Evolutionary conservation across 2,888 invertebrate species (phyloP).

Genomic region (Anthophora plumipes): DNA sequence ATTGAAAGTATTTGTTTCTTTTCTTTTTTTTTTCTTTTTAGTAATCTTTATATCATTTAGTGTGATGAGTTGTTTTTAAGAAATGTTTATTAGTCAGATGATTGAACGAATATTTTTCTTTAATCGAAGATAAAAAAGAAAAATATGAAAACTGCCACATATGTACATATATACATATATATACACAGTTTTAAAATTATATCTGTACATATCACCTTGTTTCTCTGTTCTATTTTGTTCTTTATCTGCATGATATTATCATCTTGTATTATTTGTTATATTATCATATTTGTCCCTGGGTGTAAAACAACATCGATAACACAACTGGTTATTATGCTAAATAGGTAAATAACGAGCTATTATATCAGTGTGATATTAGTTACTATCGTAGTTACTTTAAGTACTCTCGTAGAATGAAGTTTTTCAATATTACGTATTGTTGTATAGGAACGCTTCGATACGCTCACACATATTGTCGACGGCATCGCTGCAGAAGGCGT

Average conservation of each 20-base stretch:
- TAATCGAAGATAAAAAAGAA: not conserved
- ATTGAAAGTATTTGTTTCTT: not conserved
- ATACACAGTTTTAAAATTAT: constrained; percentile 14
- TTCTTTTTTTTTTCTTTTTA: no score
- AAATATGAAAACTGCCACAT: constrained; percentile 5
- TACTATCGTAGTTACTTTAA: not conserved
- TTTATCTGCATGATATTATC: constrained; percentile 52
- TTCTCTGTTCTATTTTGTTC: constrained; percentile 6
- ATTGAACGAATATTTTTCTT: not conserved
- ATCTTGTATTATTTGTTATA: constrained; percentile 47
- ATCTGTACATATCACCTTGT: constrained; percentile 28
- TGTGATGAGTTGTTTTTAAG: not conserved
- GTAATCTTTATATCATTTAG: not conserved
- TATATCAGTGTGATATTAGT: constrained; percentile 12
- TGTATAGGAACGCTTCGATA: constrained; percentile 75
- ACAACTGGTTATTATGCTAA: constrained; percentile 59
- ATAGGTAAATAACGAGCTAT: constrained; percentile 65
- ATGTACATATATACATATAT: constrained; percentile 33
- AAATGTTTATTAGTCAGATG: no score
- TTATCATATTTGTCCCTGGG: constrained; percentile 51
- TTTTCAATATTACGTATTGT: not conserved
- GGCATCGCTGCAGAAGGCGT: constrained; percentile 79
- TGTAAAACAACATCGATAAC: constrained; percentile 55
- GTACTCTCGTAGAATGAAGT: not conserved
- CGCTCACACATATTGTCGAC: constrained; percentile 81